These are phyloP conservation scores for Cistogaster globosa DNA, from an alignment of 2,888 invertebrate genomes.

Conservation along the genomic window DNA sequence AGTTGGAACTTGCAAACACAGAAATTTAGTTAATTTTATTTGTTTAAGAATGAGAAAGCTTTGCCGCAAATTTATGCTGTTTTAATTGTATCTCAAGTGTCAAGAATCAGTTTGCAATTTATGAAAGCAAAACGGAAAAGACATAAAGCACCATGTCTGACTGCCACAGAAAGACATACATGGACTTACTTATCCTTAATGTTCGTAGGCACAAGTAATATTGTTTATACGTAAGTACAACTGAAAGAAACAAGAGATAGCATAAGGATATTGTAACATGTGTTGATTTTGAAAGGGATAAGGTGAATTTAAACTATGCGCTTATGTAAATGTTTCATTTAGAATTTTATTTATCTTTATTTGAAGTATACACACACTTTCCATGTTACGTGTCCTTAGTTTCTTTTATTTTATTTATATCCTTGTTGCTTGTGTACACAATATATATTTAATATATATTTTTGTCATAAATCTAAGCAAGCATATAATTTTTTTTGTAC, in stretches of 20 bases:
- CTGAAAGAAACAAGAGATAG: slow-evolving; percentile 3
- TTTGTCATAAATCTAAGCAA: too few relatives aligned
- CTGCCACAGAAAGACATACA: slow-evolving; percentile 19
- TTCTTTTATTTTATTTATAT: too few relatives aligned
- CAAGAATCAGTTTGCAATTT: slow-evolving; percentile 44
- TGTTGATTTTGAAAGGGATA: slow-evolving; percentile 49
- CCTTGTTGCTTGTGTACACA: too few relatives aligned
- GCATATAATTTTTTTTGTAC: too few relatives aligned
- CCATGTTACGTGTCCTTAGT: too few relatives aligned
- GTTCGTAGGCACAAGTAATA: background rate
- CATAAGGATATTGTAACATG: slow-evolving; percentile 46
- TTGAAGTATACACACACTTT: too few relatives aligned
- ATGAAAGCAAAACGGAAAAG: slow-evolving; percentile 44
- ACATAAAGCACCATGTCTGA: slow-evolving; percentile 44
- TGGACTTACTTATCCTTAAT: background rate
- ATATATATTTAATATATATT: too few relatives aligned
- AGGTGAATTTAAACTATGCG: background rate
- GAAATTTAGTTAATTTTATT: too few relatives aligned
- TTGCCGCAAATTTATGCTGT: slow-evolving; percentile 20
- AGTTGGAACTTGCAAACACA: too few relatives aligned
- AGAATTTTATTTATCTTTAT: too few relatives aligned
- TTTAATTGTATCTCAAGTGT: slow-evolving; percentile 49
- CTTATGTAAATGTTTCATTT: slow-evolving; percentile 51
- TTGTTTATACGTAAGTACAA: slow-evolving; percentile 31
- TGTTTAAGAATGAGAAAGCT: background rate